A percentile compares a stretch with the other conserved stretches of the same genome.
Conservation (phyloP, 2,797 vertebrate genomes). For the Danio choprae region DNA sequence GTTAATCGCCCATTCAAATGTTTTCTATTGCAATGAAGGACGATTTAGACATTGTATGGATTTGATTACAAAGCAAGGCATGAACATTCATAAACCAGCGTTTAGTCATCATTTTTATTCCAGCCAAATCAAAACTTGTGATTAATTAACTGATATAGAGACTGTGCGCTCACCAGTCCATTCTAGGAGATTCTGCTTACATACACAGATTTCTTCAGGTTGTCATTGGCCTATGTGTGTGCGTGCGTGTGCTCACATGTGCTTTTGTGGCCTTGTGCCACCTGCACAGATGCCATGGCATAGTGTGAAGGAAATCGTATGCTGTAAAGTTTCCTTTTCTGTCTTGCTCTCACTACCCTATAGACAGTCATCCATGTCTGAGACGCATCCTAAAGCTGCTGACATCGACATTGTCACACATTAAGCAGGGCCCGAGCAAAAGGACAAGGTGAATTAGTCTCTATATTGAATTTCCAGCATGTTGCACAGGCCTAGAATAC, state of each 20-base stretch:
- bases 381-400: slow-evolving; percentile 12
- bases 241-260: neutral
- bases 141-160: slow-evolving; percentile 32
- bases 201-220: slow-evolving; percentile 4
- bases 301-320: neutral
- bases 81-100: neutral
- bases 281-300: slow-evolving; percentile 1
- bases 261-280: neutral
- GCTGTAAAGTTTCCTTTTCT: slow-evolving; percentile 14
- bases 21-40: neutral
- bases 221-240: neutral
- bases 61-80: neutral
- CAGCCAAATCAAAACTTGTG: slow-evolving; percentile 1
- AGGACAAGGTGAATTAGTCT: slow-evolving; percentile 26
- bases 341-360: neutral
- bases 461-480: slow-evolving; percentile 18
- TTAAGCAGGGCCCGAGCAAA: slow-evolving; percentile 12
- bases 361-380: neutral
- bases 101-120: slow-evolving; percentile 13
- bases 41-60: neutral
- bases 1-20: neutral
- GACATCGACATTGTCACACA: slow-evolving; percentile 32
- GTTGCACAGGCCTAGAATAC: slow-evolving; percentile 24
- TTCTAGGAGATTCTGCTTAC: slow-evolving; percentile 12
- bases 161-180: neutral